Percentiles rank a stretch among this genome's conserved stretches.
Conservation (phyloP, 2,113 vertebrate species). For the Cnemophilus loriae region DNA sequence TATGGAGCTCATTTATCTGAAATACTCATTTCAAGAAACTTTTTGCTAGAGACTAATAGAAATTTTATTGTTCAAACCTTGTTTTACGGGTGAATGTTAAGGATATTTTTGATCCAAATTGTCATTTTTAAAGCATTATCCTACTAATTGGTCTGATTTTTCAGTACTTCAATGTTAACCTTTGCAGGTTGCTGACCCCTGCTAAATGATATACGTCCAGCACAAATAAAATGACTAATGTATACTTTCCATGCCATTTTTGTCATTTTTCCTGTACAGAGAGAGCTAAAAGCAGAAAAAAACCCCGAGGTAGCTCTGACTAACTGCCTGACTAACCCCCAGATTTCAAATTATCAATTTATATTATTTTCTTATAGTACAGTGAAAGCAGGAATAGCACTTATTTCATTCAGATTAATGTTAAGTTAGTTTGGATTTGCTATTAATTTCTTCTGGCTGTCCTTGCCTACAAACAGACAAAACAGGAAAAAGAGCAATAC, state of each 20-base stretch:
- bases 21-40: background rate
- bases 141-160: background rate
- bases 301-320: background rate
- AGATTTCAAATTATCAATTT: background rate
- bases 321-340: background rate
- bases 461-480: background rate
- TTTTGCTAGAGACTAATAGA: background rate
- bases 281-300: background rate
- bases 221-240: background rate
- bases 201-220: background rate
- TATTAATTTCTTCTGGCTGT: background rate
- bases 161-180: background rate
- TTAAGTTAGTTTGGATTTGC: background rate
- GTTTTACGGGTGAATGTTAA: background rate
- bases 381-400: background rate
- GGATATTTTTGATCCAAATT: background rate
- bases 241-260: background rate
- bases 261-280: background rate
- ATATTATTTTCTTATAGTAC: background rate
- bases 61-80: background rate
- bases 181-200: background rate
- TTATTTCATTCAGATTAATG: background rate
- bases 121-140: background rate
- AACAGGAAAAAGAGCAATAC: background rate
- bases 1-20: background rate